Base-by-base conservation (phyloP, 1,140 invertebrate genomes). In the Leptopilina boulardi region DNA sequence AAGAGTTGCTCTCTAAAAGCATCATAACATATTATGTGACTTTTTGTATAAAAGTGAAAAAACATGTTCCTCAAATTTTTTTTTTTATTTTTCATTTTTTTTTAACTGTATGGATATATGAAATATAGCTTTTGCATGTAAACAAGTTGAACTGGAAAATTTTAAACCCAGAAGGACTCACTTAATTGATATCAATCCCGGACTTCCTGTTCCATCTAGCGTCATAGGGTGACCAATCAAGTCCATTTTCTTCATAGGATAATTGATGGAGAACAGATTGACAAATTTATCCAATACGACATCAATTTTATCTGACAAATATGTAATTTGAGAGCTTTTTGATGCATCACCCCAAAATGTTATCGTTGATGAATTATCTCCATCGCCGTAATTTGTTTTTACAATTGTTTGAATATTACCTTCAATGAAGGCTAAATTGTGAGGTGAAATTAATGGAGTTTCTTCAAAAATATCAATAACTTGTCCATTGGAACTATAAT, bases 161-260 rank as follows among this genome's bases (percentile, higher is more conserved):
- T 66, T 66, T 34, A n/a, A 21, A 15, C 9, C 44, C 21, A 41
- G 38, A 72, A 54, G 54, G 10, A 41, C 79, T 86, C 84, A 92
- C 92, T 84, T 90, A 34, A 92, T 88, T 10, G 88, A 87, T 34
- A 92, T 90, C 30, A 93, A 85, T 66, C 92, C 92, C 75, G 90
- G 92, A 54, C 80, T 86, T 54, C 88, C 88, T 66, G 91, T 90
- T 9, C 89, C 83, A 78, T 89, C 88, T 26, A 84, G 82, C 77
- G 93, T 93, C 75, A 94, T 92, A 3, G 94, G 94, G 47, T 95
- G 86, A 13, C 93, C 93, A 5, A 95, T 90, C 75, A 95, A 83
- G 86, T 96, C 95, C n/a, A 93, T 81, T 82, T 93, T 93, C 4
- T 91, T 87, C 26, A 93, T 86, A 4, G 94, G 92, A 84, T 93